Base-by-base conservation (phyloP, 2,888 invertebrate species). In the Dicyrtomina minuta region DNA sequence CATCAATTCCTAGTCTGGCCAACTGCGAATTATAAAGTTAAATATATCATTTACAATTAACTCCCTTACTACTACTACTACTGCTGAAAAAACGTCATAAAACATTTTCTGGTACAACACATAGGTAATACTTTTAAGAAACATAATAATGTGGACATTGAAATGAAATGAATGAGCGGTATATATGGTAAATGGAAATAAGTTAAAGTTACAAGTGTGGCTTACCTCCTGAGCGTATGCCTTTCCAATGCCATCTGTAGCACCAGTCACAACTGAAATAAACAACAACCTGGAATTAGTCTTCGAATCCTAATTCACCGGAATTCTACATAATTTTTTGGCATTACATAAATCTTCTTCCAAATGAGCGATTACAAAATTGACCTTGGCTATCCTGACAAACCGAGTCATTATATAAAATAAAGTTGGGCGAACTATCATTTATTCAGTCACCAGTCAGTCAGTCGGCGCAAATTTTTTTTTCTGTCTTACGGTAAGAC, bases 191-290 rank as follows among this genome's bases (percentile, higher is more conserved):
- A 12, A n/a, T n/a, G 8, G 43, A 41, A 8, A 27, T 20, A 43
- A 67, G 59, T 24, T 6, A 44, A 33, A 24, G 55, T 26, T 44
- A 17, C 6, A 26, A 53, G 10, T 4, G 22, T 41, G 17, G 26
- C 46, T 66, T 72, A 78, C 78, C 74, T 78, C 78, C 73, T 78
- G 74, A 46, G 92, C 91, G 81, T 94, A 95, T 75, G 92, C 90
- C 83, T 89, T 91, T 56, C 94, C 94, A 80, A 95, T 93, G 68
- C 94, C 95, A 83, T 95, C 94, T 0, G 94, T 93, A 41, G 90
- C 89, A 13, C 94, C 94, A 0, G 94, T 95, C 64, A 95, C 86
- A 76, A 92, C 93, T 93, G 84, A 56, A 89, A 87, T 26, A 33
- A 24, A 43, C 15, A 70, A 26, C 24, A 12, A 27, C 26, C n/a